Evolutionary conservation across 1,140 invertebrate species (phyloP), one percentile per base, ranked within the genome.

Genomic region (Wiebesia pumilae): DNA sequence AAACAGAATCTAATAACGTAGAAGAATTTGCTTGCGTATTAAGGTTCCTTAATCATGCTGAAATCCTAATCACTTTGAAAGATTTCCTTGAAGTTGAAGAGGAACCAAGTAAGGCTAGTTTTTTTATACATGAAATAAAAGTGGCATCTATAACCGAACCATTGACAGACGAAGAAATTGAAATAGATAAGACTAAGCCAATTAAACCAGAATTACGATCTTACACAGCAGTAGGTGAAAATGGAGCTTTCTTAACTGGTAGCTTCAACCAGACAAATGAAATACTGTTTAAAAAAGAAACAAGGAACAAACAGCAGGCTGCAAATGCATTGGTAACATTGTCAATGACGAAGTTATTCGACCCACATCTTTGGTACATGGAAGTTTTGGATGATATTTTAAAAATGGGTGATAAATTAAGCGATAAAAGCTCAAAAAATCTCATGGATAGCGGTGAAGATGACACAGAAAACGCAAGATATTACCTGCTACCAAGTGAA

Each of bases 401-500:
- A 14, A 92, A 90, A 65, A 79, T 93, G 0, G 92, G 91, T 3
- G 89, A 93, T 62, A 92, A 91, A 88, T 71, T 93, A 0, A 90
- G 90, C 0, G 33, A 35, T 3, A 88, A 93, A 16, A 94, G 94
- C 84, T 40, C 93, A 58, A 88, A 90, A 51, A 95, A 94, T 85
- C 86, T 94, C 9, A 90, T 89, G 3, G 93, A 90, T n/a, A 38
- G 40, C 7, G 88, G 89, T 16, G 90, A 89, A 1, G 40, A 65
- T 0, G 89, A 90, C 9, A 90, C 89, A 21, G 88, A 91, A 58
- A 21, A 27, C 0, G 85, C 86, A 33, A 92, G 95, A 84, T 85
- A 93, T 86, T 94, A 93, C 73, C 91, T 94, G 0, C 84, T 94
- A 47, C 92, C 94, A 0, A 91, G 89, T 77, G 94, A 95, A 73